Evolutionary conservation across 2,113 vertebrate species (phyloP), one percentile per base, ranked within the genome.

Genomic region (Ameiurus melas): DNA sequence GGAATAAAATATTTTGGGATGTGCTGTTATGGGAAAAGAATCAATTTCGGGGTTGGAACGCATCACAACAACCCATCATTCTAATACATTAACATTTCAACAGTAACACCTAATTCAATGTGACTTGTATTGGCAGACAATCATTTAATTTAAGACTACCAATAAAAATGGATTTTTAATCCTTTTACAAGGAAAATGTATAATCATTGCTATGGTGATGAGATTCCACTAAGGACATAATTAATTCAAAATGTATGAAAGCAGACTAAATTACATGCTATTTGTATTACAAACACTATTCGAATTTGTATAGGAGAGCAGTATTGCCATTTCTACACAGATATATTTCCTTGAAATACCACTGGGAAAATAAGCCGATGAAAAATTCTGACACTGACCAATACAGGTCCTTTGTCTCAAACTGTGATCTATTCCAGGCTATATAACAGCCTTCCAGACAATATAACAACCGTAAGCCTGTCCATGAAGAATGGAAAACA

Each of bases 401-500:
- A 90, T 81, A 86, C 66, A 47, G 17, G 27, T 83, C 60, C 20
- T 81, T 81, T 79, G 87, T 86, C 84, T 86, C 33, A 51, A 80
- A 85, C 70, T 19, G 25, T 53, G 53, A 90, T 89, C 85, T 51
- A 70, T 86, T 79, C n/a, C 85, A 84, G 39, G 81, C 64, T 51
- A 55, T 16, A 60, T 22, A 36, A 53, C 84, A 58, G 81, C 73
- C 64, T 88, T 90, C 33, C 57, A 39, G 80, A 83, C 22, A 5
- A 62, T 62, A 83, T 27, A 83, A 16, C 22, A 83, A 62, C 57
- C 57, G 13, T 86, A 90, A 43, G 39, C 78, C 85, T 57, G 43
- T 70, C 85, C 80, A 87, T 68, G 83, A 84, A 20, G 64, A 90
- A 87, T 90, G 89, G 89, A 91, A 91, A 91, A 84, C 90, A 91